Evolutionary conservation across 35 echinoderm and acorn worm genomes (phyloP), one percentile per base, ranked within the genome.

Genomic region (Eucidaris tribuloides): DNA sequence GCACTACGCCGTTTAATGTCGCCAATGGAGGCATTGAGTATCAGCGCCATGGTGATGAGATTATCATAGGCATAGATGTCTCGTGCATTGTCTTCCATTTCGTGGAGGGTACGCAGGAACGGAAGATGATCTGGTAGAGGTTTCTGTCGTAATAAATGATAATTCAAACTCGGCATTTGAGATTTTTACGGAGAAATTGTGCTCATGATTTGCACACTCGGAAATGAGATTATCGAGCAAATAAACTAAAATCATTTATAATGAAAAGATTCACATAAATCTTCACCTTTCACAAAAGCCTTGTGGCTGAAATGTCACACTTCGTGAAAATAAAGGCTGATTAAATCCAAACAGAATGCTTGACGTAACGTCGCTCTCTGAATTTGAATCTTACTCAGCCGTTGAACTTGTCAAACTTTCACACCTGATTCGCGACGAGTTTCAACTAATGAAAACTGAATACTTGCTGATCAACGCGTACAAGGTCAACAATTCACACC

Each of bases 21-120:
- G 29, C 15, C 46, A 32, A 80, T 87, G 33, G 85, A 87, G 23
- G 44, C 30, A 42, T 87, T 87, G 0, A 87, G 85, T 22, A 74
- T 77, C 24, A 87, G 56, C 7, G 85, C 85, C 28, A 87, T 79
- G 33, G 85, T 79, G 39, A 87, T 46, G 55, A 87, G 56, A 42
- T 61, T 79, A 32, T 87, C 85, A 39, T 87, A 87, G 35, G 84
- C 32, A 79, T 87, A 87, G 17, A 77, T 79, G 55, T 45, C 45
- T 2, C 71, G 84, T 2, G 48, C 45, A 62, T 87, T 87, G 55
- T 87, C 84, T 29, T 78, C 55, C 84, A 85, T 85, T 46, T 25
- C 46, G 24, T 76, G 83, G 0, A 85, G 29, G 7, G 43, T 17
- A 17, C 54, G 35, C 31, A 87, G 33, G 36, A 28, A 79, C 24